Evolutionary conservation across 1,140 invertebrate genomes (phyloP).

Genomic region (Psix sp.): DNA sequence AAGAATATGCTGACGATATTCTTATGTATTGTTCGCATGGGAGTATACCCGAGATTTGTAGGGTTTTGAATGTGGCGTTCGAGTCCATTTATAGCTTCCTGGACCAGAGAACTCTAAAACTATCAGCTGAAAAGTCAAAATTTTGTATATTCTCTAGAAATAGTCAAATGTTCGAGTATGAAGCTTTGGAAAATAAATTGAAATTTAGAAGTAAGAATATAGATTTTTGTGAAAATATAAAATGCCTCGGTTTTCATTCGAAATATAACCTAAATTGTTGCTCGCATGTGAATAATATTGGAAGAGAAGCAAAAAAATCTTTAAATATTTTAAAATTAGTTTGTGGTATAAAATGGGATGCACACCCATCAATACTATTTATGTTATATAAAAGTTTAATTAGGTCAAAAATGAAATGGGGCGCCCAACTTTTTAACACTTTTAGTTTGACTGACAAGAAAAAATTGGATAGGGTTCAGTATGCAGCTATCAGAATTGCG

Average conservation of each 20-base stretch:
- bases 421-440: neutral
- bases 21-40: neutral
- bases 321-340: slow-evolving; percentile 29
- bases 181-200: neutral
- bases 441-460: neutral
- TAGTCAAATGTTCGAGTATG: neutral
- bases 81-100: neutral
- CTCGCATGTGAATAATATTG: slow-evolving; percentile 15
- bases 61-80: neutral
- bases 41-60: neutral
- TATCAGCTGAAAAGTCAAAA: neutral
- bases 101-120: neutral
- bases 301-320: slow-evolving; percentile 16
- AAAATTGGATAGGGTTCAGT: slow-evolving; percentile 12
- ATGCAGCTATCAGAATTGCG: neutral
- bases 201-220: neutral
- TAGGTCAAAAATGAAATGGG: slow-evolving; percentile 9
- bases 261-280: slow-evolving; percentile 37
- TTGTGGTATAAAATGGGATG: neutral
- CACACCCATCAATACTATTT: neutral
- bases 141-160: slow-evolving; percentile 3
- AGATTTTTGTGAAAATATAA: neutral
- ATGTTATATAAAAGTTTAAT: slow-evolving; percentile 14
- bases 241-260: slow-evolving; percentile 27
- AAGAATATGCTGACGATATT: slow-evolving; percentile 16